phyloP scores from a whole-genome alignment of 2,888 invertebrate species.

The Philopedon plagiatum region DNA sequence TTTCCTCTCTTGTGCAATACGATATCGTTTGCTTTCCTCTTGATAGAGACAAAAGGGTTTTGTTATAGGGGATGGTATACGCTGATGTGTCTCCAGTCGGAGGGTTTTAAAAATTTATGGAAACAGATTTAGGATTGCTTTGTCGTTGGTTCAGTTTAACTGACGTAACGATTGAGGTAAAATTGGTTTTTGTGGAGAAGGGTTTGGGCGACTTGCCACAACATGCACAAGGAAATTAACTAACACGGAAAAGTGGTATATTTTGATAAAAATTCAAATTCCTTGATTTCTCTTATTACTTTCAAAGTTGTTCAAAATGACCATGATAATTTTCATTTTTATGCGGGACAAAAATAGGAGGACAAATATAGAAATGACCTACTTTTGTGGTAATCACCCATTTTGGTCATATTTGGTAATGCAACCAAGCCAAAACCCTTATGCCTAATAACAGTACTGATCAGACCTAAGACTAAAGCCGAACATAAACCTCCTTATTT shows the following conservation, averaged over 20 bases:
- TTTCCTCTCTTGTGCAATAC: constrained; percentile 27
- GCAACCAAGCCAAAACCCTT: no score
- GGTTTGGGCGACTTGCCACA: not conserved
- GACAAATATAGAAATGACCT: no score
- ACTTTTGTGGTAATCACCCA: no score
- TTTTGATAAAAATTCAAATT: no score
- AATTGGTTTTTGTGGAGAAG: not conserved
- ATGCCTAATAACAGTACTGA: no score
- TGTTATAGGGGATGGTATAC: constrained; percentile 25
- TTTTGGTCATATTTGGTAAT: no score
- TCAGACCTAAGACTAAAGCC: not conserved
- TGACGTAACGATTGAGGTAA: not conserved
- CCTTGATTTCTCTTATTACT: no score
- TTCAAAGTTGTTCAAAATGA: no score
- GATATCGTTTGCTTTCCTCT: constrained; percentile 34
- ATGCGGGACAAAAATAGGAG: no score
- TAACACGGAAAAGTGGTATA: no score
- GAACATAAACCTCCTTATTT: not conserved
- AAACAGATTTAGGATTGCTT: constrained; percentile 16
- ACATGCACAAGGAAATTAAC: no score
- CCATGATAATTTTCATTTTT: no score
- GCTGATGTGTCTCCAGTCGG: not conserved
- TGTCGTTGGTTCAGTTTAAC: constrained; percentile 4
- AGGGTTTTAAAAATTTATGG: constrained; percentile 22
- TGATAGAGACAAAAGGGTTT: constrained; percentile 30